Conservation (phyloP, 2,888 invertebrate genomes). For the Hirtodrosophila confusa region DNA sequence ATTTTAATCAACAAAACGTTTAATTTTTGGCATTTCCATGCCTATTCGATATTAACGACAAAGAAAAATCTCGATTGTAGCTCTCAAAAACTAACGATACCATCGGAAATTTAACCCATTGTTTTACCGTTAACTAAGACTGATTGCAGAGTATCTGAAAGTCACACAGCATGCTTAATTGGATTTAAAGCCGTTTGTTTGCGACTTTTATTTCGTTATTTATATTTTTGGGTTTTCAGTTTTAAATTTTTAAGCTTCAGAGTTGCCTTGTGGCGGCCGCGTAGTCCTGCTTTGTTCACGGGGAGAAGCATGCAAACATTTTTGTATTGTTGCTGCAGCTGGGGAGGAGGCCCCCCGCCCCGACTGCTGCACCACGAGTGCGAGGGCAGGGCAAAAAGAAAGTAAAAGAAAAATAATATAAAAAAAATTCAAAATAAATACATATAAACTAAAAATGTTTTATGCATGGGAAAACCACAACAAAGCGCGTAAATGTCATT, state of each 20-base stretch:
- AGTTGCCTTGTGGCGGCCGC: conserved; percentile 31
- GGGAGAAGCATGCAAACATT: conserved; percentile 27
- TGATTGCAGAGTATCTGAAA: neutral
- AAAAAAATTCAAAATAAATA: conserved; percentile 19
- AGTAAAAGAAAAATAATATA: conserved; percentile 1
- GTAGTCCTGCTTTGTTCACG: conserved; percentile 34
- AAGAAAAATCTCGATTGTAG: too few relatives aligned
- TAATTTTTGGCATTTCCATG: too few relatives aligned
- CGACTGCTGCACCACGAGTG: conserved; percentile 43
- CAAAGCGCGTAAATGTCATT: conserved; percentile 79
- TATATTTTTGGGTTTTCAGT: conserved; percentile 11
- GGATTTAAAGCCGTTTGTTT: conserved; percentile 15
- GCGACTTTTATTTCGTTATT: conserved; percentile 26
- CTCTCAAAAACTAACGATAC: too few relatives aligned
- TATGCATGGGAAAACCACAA: conserved; percentile 76
- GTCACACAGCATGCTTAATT: neutral
- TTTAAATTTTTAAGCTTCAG: conserved; percentile 34
- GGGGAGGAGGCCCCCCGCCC: conserved; percentile 17
- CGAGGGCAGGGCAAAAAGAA: conserved; percentile 11
- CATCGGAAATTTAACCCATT: too few relatives aligned
- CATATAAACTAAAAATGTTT: conserved; percentile 72
- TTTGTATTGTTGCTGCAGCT: conserved; percentile 33
- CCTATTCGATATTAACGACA: too few relatives aligned
- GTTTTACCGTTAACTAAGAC: too few relatives aligned
- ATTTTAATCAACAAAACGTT: too few relatives aligned